A percentile compares a stretch with the other conserved stretches of the same genome.
These are phyloP conservation scores for Enteromius trimaculatus DNA, from an alignment of 2,797 vertebrate genomes.

Conservation along the genomic window DNA sequence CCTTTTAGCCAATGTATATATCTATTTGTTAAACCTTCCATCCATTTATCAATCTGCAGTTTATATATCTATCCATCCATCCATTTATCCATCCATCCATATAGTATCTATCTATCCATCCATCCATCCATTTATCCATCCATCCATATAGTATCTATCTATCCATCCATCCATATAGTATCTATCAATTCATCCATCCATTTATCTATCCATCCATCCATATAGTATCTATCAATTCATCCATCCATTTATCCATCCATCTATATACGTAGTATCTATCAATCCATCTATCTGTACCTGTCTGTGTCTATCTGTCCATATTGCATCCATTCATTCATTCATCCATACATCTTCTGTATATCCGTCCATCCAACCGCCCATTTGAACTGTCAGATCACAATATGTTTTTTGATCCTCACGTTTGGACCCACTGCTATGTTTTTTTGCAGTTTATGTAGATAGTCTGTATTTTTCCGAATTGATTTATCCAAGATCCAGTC, in stretches of 20 bases:
- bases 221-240: too few relatives aligned
- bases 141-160: too few relatives aligned
- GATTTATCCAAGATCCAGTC: not conserved
- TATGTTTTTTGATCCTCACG: not conserved
- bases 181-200: too few relatives aligned
- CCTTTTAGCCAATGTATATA: too few relatives aligned
- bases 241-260: too few relatives aligned
- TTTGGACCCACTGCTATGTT: not conserved
- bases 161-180: too few relatives aligned
- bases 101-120: too few relatives aligned
- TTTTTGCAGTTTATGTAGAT: not conserved
- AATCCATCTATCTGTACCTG: too few relatives aligned
- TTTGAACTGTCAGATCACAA: not conserved
- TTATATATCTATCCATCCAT: not conserved
- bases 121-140: too few relatives aligned
- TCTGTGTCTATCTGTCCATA: not conserved
- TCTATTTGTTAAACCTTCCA: not conserved
- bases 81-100: not conserved
- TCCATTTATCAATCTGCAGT: not conserved
- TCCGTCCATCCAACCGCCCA: not conserved
- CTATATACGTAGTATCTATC: too few relatives aligned
- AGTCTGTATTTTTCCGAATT: conserved; percentile 7
- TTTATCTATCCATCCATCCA: too few relatives aligned
- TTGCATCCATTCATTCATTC: not conserved
- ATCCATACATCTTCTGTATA: too few relatives aligned